A percentile compares a stretch with the other conserved stretches of the same genome.
These are phyloP conservation scores for Tychaedon coryphoeus DNA, from an alignment of 2,113 vertebrate species.

Conservation along the genomic window DNA sequence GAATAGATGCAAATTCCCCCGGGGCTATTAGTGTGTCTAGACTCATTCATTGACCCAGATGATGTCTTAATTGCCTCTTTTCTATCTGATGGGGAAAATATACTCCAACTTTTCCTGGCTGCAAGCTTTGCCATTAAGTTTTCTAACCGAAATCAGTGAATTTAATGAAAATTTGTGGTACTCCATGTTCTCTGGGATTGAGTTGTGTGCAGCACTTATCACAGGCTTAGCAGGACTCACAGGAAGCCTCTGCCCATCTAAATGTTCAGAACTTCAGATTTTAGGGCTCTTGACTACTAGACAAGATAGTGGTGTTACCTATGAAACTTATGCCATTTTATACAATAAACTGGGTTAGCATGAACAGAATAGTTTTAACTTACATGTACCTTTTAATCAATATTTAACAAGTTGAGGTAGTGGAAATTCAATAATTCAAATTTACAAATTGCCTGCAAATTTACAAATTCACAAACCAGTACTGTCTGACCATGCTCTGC, in stretches of 20 bases:
- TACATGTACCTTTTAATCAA: neutral
- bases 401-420: neutral
- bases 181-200: neutral
- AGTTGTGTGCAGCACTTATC: neutral
- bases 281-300: neutral
- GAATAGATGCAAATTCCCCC: neutral
- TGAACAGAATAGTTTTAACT: neutral
- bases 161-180: neutral
- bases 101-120: neutral
- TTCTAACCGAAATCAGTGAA: neutral
- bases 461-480: neutral
- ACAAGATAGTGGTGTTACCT: neutral
- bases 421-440: neutral
- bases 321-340: neutral
- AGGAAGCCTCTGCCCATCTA: neutral
- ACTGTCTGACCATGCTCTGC: neutral
- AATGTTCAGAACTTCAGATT: neutral
- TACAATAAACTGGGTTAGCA: neutral
- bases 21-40: constrained; percentile 51
- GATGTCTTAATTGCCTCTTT: constrained; percentile 45
- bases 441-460: neutral
- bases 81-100: constrained; percentile 19
- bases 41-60: constrained; percentile 57
- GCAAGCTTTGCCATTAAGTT: neutral
- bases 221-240: neutral